A percentile compares a stretch with the other conserved stretches of the same genome.
These are phyloP conservation scores for Carettochelys insculpta DNA, from an alignment of 2,113 vertebrate species.

Conservation along the genomic window DNA sequence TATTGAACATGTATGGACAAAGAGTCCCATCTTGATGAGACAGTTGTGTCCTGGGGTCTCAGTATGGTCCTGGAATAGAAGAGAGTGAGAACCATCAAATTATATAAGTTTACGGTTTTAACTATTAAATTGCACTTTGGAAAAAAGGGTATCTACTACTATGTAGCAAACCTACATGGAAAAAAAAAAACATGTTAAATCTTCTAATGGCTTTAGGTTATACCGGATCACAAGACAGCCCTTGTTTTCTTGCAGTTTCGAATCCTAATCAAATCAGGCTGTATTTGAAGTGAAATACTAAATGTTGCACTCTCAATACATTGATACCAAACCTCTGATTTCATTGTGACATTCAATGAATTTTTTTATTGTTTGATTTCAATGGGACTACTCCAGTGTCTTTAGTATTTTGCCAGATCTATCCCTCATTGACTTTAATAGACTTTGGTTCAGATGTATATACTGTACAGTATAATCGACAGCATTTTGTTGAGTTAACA, in stretches of 20 bases:
- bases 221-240: no score
- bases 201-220: no score
- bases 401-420: not conserved
- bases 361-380: not conserved
- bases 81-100: not conserved
- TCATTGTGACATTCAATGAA: not conserved
- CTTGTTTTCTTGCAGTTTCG: no score
- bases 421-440: not conserved
- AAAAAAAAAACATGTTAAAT: no score
- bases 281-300: not conserved
- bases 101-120: not conserved
- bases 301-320: not conserved
- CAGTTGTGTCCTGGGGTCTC: not conserved
- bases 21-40: not conserved
- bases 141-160: not conserved
- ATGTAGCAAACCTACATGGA: not conserved
- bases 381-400: not conserved
- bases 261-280: not conserved
- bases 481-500: not conserved
- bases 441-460: not conserved
- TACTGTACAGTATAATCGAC: accelerated
- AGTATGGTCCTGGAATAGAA: not conserved
- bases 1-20: no score
- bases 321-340: not conserved
- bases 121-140: not conserved